A percentile compares a stretch with the other conserved stretches of the same genome.
Conservation (phyloP, 2,113 vertebrate genomes). For the Lepidothrix coronata region DNA sequence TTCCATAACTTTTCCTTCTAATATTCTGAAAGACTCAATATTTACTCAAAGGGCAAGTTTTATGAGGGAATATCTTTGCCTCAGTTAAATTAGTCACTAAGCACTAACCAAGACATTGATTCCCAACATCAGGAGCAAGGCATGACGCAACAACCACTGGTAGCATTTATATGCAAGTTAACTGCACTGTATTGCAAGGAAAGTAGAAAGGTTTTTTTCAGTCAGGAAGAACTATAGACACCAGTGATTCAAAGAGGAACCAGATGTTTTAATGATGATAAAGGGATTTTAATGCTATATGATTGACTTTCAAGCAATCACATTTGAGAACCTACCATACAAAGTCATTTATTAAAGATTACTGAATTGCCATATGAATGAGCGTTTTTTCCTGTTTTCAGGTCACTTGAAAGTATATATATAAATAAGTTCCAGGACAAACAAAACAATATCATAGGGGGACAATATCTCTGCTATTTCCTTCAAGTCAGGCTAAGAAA, state of each 20-base stretch:
- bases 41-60: background rate
- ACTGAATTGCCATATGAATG: background rate
- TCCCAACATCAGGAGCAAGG: background rate
- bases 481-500: background rate
- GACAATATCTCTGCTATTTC: background rate
- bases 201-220: background rate
- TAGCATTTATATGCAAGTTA: constrained; percentile 1
- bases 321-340: background rate
- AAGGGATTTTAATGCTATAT: background rate
- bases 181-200: background rate
- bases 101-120: background rate
- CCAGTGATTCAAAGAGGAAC: background rate
- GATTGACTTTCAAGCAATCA: background rate
- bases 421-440: background rate
- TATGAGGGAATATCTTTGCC: background rate
- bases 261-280: constrained; percentile 1
- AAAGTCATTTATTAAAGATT: background rate
- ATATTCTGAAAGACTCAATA: background rate
- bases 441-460: background rate
- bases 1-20: background rate
- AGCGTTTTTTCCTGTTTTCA: background rate
- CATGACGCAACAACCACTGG: background rate
- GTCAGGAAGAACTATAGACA: background rate
- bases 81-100: background rate
- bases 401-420: background rate